Conservation (phyloP, 2,888 invertebrate species). For the Morpho achilles region DNA sequence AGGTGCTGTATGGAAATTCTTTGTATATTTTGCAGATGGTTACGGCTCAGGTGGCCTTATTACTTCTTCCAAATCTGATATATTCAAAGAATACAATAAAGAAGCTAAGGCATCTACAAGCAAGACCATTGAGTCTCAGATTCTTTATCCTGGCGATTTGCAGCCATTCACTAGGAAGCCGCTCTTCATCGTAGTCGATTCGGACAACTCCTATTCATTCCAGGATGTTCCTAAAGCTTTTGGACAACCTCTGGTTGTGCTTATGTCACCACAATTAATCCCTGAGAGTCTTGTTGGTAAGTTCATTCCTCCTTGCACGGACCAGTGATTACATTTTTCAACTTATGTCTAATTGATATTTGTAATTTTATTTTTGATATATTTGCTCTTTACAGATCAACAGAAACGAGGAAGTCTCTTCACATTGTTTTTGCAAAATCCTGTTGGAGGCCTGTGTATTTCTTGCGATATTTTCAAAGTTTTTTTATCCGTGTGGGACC, state of each 20-base stretch:
- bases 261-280: constrained; percentile 95
- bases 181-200: constrained; percentile 95
- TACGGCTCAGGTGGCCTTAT: constrained; percentile 95
- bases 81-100: constrained; percentile 51
- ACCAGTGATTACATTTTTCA: not conserved
- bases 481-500: constrained; percentile 93
- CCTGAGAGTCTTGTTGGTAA: constrained; percentile 91
- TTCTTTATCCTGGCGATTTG: constrained; percentile 95
- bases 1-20: too few relatives aligned
- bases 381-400: constrained; percentile 77
- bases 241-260: constrained; percentile 94
- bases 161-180: constrained; percentile 96
- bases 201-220: constrained; percentile 96
- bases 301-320: constrained; percentile 14
- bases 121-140: constrained; percentile 82
- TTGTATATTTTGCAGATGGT: constrained; percentile 77
- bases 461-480: constrained; percentile 93
- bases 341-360: too few relatives aligned
- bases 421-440: constrained; percentile 96
- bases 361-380: not conserved
- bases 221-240: constrained; percentile 93
- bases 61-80: constrained; percentile 91
- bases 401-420: constrained; percentile 91
- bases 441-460: constrained; percentile 90
- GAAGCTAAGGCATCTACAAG: constrained; percentile 17